Evolutionary conservation across 2,113 vertebrate genomes (phyloP), one percentile per base, ranked within the genome.

Genomic region (Perca fluviatilis): DNA sequence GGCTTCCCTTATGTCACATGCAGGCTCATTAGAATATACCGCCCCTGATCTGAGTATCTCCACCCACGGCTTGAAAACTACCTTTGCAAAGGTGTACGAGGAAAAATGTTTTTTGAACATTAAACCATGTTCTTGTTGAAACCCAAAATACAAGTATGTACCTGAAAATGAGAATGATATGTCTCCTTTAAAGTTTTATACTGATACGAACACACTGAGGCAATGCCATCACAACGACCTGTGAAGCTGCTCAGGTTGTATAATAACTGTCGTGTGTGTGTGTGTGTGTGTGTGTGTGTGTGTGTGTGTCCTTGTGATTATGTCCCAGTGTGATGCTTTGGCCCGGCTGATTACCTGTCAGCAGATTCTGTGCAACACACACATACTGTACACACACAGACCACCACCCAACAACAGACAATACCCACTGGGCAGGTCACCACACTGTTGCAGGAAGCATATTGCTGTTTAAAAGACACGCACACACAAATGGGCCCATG

Each of bases 281-380:
- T 47, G 23, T 23, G 21, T 30, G 60, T 61, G 83, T 69, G 73
- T 68, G 56, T 76, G 67, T 51, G 56, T 64, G 62, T 64, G 77
- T 53, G 69, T 72, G 50, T 62, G 63, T 71, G 72, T 89, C 91
- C 86, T 91, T 93, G 90, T 83, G 82, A 93, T 94, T 92, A 93
- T 92, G 86, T 83, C 86, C 73, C 66, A 79, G 88, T 86, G 84
- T 88, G 90, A 89, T 86, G 77, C 92, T 91, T 91, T 90, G 84
- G 91, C 87, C 90, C 5, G 33, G 83, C 89, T 95, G 93, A 95
- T 95, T 95, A 93, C 93, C 89, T 95, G 95, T 95, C 95, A 95
- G 91, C 93, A 89, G 90, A 92, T 89, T 87, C 82, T 90, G 84
- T 89, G 86, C 86, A 83, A 88, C 88, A 79, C 74, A 69, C 54